Conservation (phyloP, 2,797 vertebrate genomes). For the Ibycter americanus region DNA sequence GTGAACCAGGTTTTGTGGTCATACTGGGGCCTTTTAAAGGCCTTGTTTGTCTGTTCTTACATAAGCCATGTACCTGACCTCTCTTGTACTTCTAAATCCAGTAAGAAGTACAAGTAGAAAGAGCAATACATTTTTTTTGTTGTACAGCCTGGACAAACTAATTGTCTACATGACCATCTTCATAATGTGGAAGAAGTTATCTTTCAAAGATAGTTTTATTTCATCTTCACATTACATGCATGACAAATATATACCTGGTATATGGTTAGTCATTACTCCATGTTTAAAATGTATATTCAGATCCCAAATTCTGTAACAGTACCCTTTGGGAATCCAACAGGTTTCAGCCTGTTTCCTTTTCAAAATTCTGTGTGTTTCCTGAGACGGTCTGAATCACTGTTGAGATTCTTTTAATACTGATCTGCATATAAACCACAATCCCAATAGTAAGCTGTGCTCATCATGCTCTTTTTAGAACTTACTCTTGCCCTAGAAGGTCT, state of each 20-base stretch:
- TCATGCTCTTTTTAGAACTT: background rate
- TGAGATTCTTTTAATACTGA: background rate
- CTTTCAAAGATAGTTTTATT: background rate
- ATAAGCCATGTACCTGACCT: background rate
- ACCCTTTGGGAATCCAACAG: background rate
- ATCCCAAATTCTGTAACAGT: background rate
- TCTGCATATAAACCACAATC: background rate
- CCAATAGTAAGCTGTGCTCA: background rate
- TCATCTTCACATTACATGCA: background rate
- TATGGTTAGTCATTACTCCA: background rate
- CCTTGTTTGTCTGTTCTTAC: background rate
- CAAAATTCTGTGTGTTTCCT: background rate
- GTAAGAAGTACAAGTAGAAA: background rate
- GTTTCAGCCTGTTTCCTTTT: background rate
- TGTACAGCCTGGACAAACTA: background rate
- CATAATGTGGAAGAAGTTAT: background rate
- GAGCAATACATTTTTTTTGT: background rate
- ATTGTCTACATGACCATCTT: background rate
- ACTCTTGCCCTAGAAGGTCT: background rate
- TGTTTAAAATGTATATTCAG: background rate
- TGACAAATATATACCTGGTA: background rate
- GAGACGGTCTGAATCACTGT: background rate
- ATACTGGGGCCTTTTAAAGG: background rate
- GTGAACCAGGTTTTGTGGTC: background rate
- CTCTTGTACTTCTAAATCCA: background rate